A percentile compares a stretch with the other conserved stretches of the same genome.
Evolutionary conservation across 2,113 vertebrate genomes (phyloP).

Genomic region (Laticauda laticaudata): DNA sequence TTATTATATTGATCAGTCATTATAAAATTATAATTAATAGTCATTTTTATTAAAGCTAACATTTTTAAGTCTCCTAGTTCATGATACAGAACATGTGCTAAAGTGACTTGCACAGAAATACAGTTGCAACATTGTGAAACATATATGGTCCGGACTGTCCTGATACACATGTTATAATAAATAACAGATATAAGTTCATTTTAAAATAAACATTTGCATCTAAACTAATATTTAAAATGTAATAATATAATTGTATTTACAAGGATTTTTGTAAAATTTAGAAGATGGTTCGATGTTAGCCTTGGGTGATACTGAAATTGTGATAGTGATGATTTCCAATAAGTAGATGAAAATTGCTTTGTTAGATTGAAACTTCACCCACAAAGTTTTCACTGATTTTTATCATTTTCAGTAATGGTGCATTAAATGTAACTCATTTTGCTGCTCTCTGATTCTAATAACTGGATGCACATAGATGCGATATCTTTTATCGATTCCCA

Average conservation of each 20-base stretch:
- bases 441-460: constrained; percentile 62
- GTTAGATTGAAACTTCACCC: background rate
- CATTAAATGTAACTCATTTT: constrained; percentile 9
- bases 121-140: background rate
- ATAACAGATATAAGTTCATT: background rate
- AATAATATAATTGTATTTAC: background rate
- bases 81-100: background rate
- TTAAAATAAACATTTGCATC: background rate
- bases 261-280: background rate
- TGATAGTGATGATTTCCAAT: background rate
- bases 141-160: too few species aligned
- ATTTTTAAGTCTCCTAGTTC: background rate
- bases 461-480: constrained; percentile 71
- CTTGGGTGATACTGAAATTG: background rate
- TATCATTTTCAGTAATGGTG: constrained; percentile 10
- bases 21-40: background rate
- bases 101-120: background rate
- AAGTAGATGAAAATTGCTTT: background rate
- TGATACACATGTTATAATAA: background rate
- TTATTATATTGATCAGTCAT: background rate
- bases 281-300: background rate
- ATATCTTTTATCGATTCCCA: constrained; percentile 76
- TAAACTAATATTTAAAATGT: background rate
- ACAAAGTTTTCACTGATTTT: constrained; percentile 9
- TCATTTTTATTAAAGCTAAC: background rate